phyloP scores from a whole-genome alignment of 2,888 invertebrate genomes.

The Apamea epomidion region DNA sequence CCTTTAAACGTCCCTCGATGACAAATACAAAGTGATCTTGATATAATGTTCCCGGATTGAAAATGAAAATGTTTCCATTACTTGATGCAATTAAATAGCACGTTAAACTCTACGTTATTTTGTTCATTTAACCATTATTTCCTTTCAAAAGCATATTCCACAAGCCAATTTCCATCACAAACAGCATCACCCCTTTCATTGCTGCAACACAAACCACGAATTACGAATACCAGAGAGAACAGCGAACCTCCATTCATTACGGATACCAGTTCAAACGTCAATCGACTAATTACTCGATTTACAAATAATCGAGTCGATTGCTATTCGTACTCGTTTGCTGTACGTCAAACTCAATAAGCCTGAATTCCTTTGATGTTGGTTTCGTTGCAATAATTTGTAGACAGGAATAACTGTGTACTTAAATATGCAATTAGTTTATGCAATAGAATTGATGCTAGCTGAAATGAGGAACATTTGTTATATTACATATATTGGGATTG shows the following conservation, averaged over 20 bases:
- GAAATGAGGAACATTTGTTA: background rate
- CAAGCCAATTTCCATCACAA: conserved; percentile 13
- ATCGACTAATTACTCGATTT: conserved; percentile 56
- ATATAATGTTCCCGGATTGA: background rate
- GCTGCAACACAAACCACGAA: conserved; percentile 19
- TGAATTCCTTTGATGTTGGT: conserved; percentile 35
- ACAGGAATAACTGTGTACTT: background rate
- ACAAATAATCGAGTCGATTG: conserved; percentile 39
- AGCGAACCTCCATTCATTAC: conserved; percentile 26
- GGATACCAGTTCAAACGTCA: conserved; percentile 21
- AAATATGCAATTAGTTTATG: background rate
- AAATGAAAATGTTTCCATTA: too few relatives aligned
- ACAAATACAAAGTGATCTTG: background rate
- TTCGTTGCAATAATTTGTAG: background rate
- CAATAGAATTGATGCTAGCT: background rate
- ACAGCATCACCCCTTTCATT: conserved; percentile 4
- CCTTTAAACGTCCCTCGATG: background rate
- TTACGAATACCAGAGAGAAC: conserved; percentile 30
- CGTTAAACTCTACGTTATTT: background rate
- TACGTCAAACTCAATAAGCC: conserved; percentile 23
- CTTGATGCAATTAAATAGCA: background rate
- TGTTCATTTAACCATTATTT: background rate
- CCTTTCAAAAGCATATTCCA: background rate
- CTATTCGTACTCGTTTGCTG: conserved; percentile 26
- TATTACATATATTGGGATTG: background rate